Percentiles rank a stretch among this genome's conserved stretches.
phyloP scores from a whole-genome alignment of 2,797 vertebrate genomes.

The Poecile montanus region DNA sequence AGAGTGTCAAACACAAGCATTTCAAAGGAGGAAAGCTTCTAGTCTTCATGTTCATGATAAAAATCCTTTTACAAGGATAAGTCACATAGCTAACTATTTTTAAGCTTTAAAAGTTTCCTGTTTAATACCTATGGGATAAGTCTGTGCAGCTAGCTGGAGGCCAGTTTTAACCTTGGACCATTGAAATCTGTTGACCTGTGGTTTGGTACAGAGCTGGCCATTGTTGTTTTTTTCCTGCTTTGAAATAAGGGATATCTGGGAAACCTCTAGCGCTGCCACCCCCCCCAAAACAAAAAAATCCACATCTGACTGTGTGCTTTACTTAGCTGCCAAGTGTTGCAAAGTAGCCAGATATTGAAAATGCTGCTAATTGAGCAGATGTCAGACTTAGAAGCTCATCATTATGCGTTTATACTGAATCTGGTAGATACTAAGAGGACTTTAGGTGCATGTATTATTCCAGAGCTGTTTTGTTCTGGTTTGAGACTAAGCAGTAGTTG shows the following conservation, averaged over 20 bases:
- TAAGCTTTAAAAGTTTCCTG: constrained; percentile 41
- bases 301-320: background rate
- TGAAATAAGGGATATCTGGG: constrained; percentile 43
- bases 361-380: background rate
- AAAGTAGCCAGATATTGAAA: background rate
- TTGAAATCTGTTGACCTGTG: constrained; percentile 54
- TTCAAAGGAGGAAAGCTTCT: constrained; percentile 18
- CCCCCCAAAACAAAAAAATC: background rate
- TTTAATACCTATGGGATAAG: constrained; percentile 50
- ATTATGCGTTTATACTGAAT: background rate
- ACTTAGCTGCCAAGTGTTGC: background rate
- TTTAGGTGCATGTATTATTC: background rate
- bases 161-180: constrained; percentile 34
- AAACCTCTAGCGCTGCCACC: background rate
- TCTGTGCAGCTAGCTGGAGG: constrained; percentile 26
- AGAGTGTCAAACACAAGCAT: constrained; percentile 18
- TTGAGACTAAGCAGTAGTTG: background rate
- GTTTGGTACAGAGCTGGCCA: constrained; percentile 47
- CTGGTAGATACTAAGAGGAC: background rate
- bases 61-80: constrained; percentile 28
- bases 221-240: constrained; percentile 32
- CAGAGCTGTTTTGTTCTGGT: background rate
- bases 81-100: constrained; percentile 28
- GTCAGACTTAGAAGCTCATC: background rate
- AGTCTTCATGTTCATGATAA: background rate